Evolutionary conservation across 2,888 invertebrate genomes (phyloP).

Genomic region (Andricus quercusramuli): DNA sequence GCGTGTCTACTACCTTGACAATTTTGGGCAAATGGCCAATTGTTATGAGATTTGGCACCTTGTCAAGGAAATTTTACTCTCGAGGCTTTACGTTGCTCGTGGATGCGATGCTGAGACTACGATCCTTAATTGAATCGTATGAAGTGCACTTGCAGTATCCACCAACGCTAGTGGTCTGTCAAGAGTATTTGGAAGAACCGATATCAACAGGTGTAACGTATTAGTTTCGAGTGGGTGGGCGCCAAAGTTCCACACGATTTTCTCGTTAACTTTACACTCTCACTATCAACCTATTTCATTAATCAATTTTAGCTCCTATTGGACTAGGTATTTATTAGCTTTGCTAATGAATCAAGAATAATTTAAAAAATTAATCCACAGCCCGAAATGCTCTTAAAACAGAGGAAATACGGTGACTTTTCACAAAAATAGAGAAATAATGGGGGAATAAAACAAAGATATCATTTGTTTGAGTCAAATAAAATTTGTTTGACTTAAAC

Average conservation of each 20-base stretch:
- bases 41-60: constrained; percentile 34
- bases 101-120: not conserved
- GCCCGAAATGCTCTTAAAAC: too few species aligned
- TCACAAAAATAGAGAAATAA: too few species aligned
- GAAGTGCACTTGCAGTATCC: not conserved
- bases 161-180: not conserved
- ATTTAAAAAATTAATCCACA: too few species aligned
- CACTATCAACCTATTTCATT: not conserved
- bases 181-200: constrained; percentile 8
- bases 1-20: constrained; percentile 33
- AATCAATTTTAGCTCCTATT: not conserved
- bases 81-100: constrained; percentile 19
- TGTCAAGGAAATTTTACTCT: constrained; percentile 40
- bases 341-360: too few species aligned
- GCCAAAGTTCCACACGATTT: constrained; percentile 7
- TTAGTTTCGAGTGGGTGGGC: not conserved
- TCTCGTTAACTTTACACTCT: not conserved
- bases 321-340: too few species aligned
- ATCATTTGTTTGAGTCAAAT: too few species aligned
- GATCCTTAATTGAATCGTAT: constrained; percentile 31
- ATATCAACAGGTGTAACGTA: constrained; percentile 29
- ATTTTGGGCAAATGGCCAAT: constrained; percentile 26
- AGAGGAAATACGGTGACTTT: too few species aligned
- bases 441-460: too few species aligned
- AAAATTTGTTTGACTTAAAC: too few species aligned